Evolutionary conservation across 2,888 invertebrate genomes (phyloP), one percentile per base, ranked within the genome.

Genomic region (Synergus gifuensis): DNA sequence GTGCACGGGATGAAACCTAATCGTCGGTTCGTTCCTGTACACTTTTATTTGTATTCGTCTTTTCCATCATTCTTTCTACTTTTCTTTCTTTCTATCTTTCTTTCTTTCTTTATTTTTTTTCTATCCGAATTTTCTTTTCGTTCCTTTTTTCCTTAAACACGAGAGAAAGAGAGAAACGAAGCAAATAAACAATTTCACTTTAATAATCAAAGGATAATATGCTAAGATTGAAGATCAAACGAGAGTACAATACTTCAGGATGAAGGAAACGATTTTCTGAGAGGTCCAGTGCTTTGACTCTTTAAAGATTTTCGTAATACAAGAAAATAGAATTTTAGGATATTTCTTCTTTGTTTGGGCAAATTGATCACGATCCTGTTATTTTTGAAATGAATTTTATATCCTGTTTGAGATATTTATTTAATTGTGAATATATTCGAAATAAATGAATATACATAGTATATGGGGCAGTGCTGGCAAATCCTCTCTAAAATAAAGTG

Each of bases 1-100:
- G 83, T 83, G 82, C 84, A 83, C 78, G 82, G 82, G 76, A 82
- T 84, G 83, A 84, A 87, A 87, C 85, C 86, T 86, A 85, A 86
- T 87, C 86, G 87, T 81, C 80, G 79, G 78, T 81, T 81, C 66
- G 76, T 82, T 82, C 79, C 77, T 78, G 67, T 78, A 67, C 76
- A 64, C 63, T 67, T 78, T 77, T 77, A 4, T 77, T 80, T 54
- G 78, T 79, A 78, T 82, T 81, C 79, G 76, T 82, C 76, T 78
- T 79, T 76, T 79, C 46, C 76, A 49, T 63, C 54, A 36, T 54
- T 54, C 54, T n/a, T 54, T 54, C 49, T 22, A 16, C n/a, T 42
- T 36, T 28, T 16, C 9, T 63, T 14, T 64, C 16, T 36, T 16
- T 42, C 40, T 22, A 16, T 49, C 14, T 69, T 22, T 11, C 44